These are phyloP conservation scores for Callipepla californica DNA, from an alignment of 2,113 vertebrate genomes.

Conservation along the genomic window DNA sequence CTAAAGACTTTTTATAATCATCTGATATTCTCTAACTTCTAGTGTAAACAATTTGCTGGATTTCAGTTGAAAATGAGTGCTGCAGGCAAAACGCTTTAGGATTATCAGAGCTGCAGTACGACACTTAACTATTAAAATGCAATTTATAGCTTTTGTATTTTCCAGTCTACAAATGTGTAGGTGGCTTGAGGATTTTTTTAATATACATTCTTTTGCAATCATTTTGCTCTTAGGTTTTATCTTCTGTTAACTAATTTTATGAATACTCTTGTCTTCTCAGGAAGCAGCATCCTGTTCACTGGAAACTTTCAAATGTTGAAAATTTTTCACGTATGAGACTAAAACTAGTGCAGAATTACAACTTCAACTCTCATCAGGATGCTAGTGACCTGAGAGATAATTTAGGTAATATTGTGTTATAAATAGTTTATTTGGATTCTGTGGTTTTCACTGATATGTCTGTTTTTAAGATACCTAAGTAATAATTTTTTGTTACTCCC, in stretches of 20 bases:
- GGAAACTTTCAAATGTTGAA: constrained; percentile 94
- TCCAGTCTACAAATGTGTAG: neutral
- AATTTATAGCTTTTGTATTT: neutral
- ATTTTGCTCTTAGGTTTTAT: neutral
- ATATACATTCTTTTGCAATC: neutral
- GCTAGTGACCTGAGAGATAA: constrained; percentile 96
- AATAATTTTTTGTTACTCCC: neutral
- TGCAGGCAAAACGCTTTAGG: neutral
- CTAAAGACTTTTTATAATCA: neutral
- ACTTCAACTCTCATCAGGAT: constrained; percentile 88
- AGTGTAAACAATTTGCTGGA: neutral
- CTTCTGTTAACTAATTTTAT: neutral
- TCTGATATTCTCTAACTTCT: neutral
- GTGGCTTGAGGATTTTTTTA: neutral
- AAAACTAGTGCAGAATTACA: constrained; percentile 92
- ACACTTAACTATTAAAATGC: neutral
- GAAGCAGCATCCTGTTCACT: constrained; percentile 83
- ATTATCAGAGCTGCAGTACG: neutral
- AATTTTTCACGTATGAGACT: constrained; percentile 97
- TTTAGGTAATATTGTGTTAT: constrained; percentile 82
- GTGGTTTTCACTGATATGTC: neutral
- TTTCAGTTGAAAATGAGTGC: neutral
- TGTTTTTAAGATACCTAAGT: neutral
- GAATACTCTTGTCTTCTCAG: constrained; percentile 74
- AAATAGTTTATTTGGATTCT: neutral